Evolutionary conservation across 2,797 vertebrate genomes (phyloP), one percentile per base, ranked within the genome.

Genomic region (Rhadinocentrus ornatus): DNA sequence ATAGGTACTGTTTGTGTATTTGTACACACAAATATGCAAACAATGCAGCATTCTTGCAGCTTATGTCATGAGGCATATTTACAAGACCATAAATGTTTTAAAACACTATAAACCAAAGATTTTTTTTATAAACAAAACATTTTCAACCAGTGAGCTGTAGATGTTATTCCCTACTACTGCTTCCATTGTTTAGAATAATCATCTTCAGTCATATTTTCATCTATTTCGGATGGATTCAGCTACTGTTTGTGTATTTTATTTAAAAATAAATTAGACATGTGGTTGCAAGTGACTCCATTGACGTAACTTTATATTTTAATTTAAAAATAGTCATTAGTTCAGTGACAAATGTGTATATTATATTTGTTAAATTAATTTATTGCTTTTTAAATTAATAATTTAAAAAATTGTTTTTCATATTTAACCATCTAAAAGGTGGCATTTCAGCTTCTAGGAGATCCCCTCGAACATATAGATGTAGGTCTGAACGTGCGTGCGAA

Each of bases 401-500:
- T 34, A n/a, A 13, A 5, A 60, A 61, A 31, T 39, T 32, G 0
- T 27, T 55, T 64, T 31, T 22, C 0, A 27, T 24, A 15, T 15
- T 55, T 52, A 35, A 26, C 27, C 10, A 20, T 63, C 59, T 56
- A 0, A 16, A 34, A 37, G 2, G 39, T 22, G 8, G 20, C 24
- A 31, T 68, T 48, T 26, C 3, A 56, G 18, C 15, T 32, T 58
- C 22, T 65, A 3, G 32, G 29, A 26, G 20, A 15, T 12, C 11
- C 13, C n/a, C 0, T 8, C 2, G 1, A 7, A 27, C 3, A 18
- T 7, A 31, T 34, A 35, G 16, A 10, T 61, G 12, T 16, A 20
- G 13, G 9, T 22, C 2, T 41, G 35, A 10, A 12, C 31, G 46
- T 70, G 78, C 50, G 60, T 84, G 82, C 69, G 64, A 82, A n/a